phyloP scores from a whole-genome alignment of 1,140 invertebrate genomes.

The Drosophila tristis region DNA sequence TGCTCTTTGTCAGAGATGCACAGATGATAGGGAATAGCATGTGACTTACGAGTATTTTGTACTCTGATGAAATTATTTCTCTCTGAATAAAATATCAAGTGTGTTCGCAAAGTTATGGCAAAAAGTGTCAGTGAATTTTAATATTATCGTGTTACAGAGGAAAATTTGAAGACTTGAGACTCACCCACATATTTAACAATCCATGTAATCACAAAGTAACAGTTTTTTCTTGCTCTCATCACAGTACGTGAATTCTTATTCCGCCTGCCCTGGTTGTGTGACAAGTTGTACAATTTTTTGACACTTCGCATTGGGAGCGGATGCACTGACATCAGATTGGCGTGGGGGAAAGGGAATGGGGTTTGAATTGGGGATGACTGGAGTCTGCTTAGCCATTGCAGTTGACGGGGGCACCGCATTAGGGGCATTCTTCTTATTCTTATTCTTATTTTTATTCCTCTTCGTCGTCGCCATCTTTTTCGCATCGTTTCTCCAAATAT shows the following conservation, averaged over 20 bases:
- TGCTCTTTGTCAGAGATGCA: slow-evolving; percentile 1
- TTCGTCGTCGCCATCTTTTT: neutral
- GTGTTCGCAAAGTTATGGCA: no score
- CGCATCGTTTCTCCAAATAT: slow-evolving; percentile 62
- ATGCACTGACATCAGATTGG: no score
- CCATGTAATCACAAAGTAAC: no score
- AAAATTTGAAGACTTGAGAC: no score
- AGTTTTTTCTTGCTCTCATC: neutral
- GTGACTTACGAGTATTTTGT: no score
- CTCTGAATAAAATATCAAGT: neutral
- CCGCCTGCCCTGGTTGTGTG: slow-evolving; percentile 30
- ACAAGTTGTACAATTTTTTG: slow-evolving; percentile 69
- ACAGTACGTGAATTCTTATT: neutral
- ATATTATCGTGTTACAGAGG: no score
- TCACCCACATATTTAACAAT: no score
- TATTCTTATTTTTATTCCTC: slow-evolving; percentile 4
- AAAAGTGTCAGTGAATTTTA: no score
- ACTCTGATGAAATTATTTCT: neutral
- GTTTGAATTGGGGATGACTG: neutral
- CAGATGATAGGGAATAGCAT: no score
- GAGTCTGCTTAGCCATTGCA: slow-evolving; percentile 37
- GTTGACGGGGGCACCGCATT: slow-evolving; percentile 38
- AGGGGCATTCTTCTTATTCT: slow-evolving; percentile 48
- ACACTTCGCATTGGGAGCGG: slow-evolving; percentile 22
- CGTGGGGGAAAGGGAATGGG: no score